Evolutionary conservation across 1,140 invertebrate species (phyloP).

Genomic region (Drosophila persimilis): DNA sequence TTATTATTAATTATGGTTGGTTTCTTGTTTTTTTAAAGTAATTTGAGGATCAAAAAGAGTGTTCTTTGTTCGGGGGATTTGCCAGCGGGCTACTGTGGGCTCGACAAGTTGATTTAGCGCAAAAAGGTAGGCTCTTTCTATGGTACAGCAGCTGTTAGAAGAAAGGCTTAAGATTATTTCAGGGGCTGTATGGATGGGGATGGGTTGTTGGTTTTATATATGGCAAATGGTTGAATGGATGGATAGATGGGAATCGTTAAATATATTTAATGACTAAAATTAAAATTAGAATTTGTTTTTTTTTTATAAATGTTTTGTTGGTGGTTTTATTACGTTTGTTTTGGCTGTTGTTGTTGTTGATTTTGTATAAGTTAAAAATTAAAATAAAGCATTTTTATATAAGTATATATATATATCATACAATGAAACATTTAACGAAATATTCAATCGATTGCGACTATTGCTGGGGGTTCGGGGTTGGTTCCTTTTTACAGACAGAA

Average conservation of each 20-base stretch:
- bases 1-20: constrained; percentile 34
- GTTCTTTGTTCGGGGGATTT: constrained; percentile 39
- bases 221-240: neutral
- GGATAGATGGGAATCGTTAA: constrained; percentile 47
- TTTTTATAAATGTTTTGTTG: constrained; percentile 68
- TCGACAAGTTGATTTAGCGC: constrained; percentile 37
- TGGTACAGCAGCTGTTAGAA: constrained; percentile 77
- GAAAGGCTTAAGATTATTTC: constrained; percentile 61
- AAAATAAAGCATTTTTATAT: constrained; percentile 69
- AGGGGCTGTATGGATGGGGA: constrained; percentile 23
- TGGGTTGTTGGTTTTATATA: constrained; percentile 16
- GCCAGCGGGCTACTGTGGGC: constrained; percentile 47
- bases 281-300: constrained; percentile 68
- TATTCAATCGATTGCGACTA: constrained; percentile 45
- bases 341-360: constrained; percentile 63
- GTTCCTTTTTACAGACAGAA: constrained; percentile 71
- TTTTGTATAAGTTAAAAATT: constrained; percentile 71
- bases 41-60: constrained; percentile 21
- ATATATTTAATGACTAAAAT: constrained; percentile 62
- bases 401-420: constrained; percentile 64
- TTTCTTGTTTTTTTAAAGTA: constrained; percentile 27
- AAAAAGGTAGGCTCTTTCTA: constrained; percentile 48
- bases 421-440: constrained; percentile 83
- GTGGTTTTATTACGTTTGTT: constrained; percentile 58
- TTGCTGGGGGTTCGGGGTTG: constrained; percentile 32